Evolutionary conservation across 2,888 invertebrate species (phyloP).

Genomic region (Argyresthia albistria): DNA sequence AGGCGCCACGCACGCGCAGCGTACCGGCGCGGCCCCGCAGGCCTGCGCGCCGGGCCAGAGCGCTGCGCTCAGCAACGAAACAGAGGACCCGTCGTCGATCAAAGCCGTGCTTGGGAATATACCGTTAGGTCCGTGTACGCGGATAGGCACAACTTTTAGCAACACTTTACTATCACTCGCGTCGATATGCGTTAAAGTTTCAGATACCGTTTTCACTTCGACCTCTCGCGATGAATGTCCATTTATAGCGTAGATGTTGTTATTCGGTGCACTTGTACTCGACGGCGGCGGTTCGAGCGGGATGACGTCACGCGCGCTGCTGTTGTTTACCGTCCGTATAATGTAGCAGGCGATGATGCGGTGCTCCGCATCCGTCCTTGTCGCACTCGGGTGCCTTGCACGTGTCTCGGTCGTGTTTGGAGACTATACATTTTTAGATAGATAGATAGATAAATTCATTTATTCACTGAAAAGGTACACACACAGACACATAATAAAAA

Average conservation of each 20-base stretch:
- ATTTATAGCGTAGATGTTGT: neutral
- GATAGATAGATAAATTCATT: no score
- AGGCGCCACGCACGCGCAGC: neutral
- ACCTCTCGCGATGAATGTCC: neutral
- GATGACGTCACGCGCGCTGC: no score
- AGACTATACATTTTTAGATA: conserved; percentile 13
- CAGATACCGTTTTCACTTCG: no score
- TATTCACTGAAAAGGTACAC: no score
- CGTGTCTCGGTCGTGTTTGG: conserved; percentile 9
- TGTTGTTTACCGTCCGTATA: no score
- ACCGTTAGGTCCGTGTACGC: conserved; percentile 10
- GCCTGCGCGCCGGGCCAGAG: neutral
- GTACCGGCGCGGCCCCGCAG: neutral
- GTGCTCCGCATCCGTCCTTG: conserved; percentile 7
- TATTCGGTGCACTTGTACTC: neutral
- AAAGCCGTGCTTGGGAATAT: neutral
- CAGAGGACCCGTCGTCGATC: neutral
- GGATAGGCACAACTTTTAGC: conserved; percentile 13
- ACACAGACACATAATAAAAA: no score
- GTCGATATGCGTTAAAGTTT: neutral
- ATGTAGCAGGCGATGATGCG: no score
- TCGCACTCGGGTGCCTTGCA: conserved; percentile 12
- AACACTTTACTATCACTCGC: conserved; percentile 3
- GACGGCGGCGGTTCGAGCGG: no score
- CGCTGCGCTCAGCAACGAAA: neutral